Evolutionary conservation across 2,113 vertebrate species (phyloP).

Genomic region (Cyprinodon tularosa): DNA sequence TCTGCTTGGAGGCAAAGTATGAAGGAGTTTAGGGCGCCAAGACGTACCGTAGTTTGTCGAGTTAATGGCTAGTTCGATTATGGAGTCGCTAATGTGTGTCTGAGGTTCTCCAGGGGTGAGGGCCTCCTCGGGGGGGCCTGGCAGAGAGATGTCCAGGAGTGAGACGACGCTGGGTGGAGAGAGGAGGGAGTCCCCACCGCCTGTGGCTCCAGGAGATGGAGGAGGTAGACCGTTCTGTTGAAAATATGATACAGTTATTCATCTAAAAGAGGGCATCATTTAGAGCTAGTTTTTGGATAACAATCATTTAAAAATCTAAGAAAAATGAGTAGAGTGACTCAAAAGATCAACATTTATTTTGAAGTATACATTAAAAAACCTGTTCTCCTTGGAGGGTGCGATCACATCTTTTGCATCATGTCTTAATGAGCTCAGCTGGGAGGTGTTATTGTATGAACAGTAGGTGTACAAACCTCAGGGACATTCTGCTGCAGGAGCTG

Average conservation of each 20-base stretch:
- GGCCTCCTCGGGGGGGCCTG: conserved; percentile 94
- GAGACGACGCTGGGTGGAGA: conserved; percentile 95
- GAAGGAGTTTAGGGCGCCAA: too few species aligned
- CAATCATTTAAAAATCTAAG: too few species aligned
- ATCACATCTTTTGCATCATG: neutral
- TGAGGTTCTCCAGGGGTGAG: conserved; percentile 90
- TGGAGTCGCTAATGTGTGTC: conserved; percentile 96
- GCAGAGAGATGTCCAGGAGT: conserved; percentile 95
- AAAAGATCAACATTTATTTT: too few species aligned
- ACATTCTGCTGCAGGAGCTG: conserved; percentile 61
- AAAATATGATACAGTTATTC: conserved; percentile 21
- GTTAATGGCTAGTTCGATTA: conserved; percentile 98
- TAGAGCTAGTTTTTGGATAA: neutral
- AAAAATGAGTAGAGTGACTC: too few species aligned
- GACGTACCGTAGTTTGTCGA: conserved; percentile 90
- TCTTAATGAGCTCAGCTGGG: neutral
- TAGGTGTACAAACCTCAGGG: conserved; percentile 70
- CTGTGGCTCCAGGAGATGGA: conserved; percentile 75
- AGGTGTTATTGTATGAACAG: conserved; percentile 21
- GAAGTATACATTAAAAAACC: too few species aligned
- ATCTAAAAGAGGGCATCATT: neutral
- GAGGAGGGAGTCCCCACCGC: conserved; percentile 83
- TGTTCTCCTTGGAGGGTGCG: too few species aligned
- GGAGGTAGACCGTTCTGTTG: conserved; percentile 84
- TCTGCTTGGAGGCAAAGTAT: too few species aligned